Percentiles rank a stretch among this genome's conserved stretches.
Evolutionary conservation across 2,113 vertebrate species (phyloP).

Genomic region (Zosterops borbonicus): DNA sequence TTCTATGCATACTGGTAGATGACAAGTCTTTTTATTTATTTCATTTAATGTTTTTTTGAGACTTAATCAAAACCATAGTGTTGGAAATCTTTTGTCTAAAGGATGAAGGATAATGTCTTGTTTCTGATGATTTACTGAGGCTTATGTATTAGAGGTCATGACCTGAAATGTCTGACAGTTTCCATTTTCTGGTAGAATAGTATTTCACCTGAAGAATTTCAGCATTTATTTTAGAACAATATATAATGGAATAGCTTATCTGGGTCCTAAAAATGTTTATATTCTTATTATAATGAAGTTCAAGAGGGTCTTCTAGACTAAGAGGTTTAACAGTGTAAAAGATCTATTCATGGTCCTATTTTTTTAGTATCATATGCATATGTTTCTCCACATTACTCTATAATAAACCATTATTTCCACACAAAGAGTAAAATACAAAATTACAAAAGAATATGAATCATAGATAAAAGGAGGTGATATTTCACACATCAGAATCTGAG

Average conservation of each 20-base stretch:
- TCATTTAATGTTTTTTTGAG: background rate
- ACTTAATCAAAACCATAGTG: background rate
- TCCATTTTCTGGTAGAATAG: background rate
- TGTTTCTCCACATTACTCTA: background rate
- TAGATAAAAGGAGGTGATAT: background rate
- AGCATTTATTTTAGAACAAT: background rate
- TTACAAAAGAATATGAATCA: background rate
- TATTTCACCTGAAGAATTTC: background rate
- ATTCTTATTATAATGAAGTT: background rate
- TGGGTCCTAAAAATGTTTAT: background rate
- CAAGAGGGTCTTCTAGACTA: background rate
- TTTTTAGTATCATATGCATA: background rate
- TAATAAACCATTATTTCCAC: background rate
- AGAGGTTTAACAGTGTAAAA: background rate
- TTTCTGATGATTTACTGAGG: background rate
- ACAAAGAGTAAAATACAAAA: background rate
- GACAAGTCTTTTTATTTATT: slow-evolving; percentile 6
- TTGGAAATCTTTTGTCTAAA: background rate
- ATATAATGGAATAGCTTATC: background rate
- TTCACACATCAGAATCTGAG: background rate
- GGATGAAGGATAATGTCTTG: background rate
- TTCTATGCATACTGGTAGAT: background rate
- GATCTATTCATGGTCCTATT: background rate
- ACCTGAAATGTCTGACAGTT: background rate
- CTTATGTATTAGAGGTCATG: background rate